phyloP scores from a whole-genome alignment of 2,797 vertebrate genomes.

The Peromyscus attwateri region DNA sequence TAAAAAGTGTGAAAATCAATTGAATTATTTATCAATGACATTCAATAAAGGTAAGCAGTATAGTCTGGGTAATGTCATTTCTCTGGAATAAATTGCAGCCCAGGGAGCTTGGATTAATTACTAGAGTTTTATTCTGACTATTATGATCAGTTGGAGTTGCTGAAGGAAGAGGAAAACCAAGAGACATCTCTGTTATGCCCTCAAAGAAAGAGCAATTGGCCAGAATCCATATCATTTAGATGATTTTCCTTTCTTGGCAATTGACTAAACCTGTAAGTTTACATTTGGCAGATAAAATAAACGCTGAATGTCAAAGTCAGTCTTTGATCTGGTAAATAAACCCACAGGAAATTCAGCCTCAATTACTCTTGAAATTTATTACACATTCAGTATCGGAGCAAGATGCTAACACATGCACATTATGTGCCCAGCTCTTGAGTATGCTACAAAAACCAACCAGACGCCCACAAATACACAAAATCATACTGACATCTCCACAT shows the following conservation, averaged over 20 bases:
- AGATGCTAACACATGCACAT: slow-evolving; percentile 79
- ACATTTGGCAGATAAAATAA: slow-evolving; percentile 82
- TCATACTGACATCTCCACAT: slow-evolving; percentile 62
- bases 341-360: slow-evolving; percentile 83
- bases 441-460: slow-evolving; percentile 68
- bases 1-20: slow-evolving; percentile 70
- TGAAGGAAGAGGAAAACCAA: slow-evolving; percentile 74
- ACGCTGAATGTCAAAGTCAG: slow-evolving; percentile 79
- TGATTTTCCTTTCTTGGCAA: slow-evolving; percentile 79
- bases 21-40: slow-evolving; percentile 76
- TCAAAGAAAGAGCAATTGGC: slow-evolving; percentile 68
- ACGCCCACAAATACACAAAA: slow-evolving; percentile 72
- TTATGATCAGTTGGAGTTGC: slow-evolving; percentile 76
- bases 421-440: slow-evolving; percentile 39
- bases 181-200: neutral
- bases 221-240: slow-evolving; percentile 80
- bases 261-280: slow-evolving; percentile 81
- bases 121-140: slow-evolving; percentile 72
- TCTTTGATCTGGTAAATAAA: slow-evolving; percentile 89
- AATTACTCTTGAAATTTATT: slow-evolving; percentile 86
- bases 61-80: slow-evolving; percentile 71
- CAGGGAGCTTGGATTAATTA: slow-evolving; percentile 74
- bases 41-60: slow-evolving; percentile 64
- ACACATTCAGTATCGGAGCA: slow-evolving; percentile 77
- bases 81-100: slow-evolving; percentile 46